Evolutionary conservation across 2,888 invertebrate species (phyloP).

Genomic region (Epirrhoe tristata): DNA sequence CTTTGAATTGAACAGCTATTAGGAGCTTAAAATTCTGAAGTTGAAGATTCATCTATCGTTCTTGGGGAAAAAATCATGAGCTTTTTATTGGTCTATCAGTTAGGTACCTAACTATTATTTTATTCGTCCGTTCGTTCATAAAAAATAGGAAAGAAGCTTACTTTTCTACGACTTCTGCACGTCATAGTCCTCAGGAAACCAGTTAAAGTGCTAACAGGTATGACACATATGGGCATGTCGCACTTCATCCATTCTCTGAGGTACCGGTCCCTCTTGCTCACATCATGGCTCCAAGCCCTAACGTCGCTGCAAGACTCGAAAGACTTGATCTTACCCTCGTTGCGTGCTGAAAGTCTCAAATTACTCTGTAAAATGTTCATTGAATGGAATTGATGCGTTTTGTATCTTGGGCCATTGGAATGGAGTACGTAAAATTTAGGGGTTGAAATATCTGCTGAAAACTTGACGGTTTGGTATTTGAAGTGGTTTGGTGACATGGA

Average conservation of each 20-base stretch:
- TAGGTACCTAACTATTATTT: too few species aligned
- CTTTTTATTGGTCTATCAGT: not conserved
- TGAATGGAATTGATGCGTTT: constrained; percentile 51
- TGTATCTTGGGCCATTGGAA: constrained; percentile 49
- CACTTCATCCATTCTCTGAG: constrained; percentile 78
- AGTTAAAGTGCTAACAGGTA: constrained; percentile 61
- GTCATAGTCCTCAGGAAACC: constrained; percentile 64
- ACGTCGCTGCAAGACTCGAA: constrained; percentile 82
- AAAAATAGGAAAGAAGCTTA: constrained; percentile 39
- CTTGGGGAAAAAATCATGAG: too few species aligned
- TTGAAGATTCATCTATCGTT: too few species aligned
- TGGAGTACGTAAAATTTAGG: constrained; percentile 59
- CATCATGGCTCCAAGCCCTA: constrained; percentile 84
- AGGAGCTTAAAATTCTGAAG: too few species aligned
- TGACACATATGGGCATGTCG: constrained; percentile 68
- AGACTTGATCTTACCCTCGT: constrained; percentile 83
- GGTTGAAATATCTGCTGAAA: constrained; percentile 38
- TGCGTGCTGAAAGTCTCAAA: constrained; percentile 66
- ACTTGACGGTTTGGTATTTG: constrained; percentile 16
- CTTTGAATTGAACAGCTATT: too few species aligned
- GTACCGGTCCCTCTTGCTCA: constrained; percentile 56
- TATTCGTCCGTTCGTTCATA: not conserved
- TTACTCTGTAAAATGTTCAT: constrained; percentile 60
- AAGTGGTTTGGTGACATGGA: constrained; percentile 5
- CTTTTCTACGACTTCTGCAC: constrained; percentile 60